Percentiles rank a stretch among this genome's conserved stretches.
Conservation (phyloP, 2,797 vertebrate species). For the Telmatherina bonti region DNA sequence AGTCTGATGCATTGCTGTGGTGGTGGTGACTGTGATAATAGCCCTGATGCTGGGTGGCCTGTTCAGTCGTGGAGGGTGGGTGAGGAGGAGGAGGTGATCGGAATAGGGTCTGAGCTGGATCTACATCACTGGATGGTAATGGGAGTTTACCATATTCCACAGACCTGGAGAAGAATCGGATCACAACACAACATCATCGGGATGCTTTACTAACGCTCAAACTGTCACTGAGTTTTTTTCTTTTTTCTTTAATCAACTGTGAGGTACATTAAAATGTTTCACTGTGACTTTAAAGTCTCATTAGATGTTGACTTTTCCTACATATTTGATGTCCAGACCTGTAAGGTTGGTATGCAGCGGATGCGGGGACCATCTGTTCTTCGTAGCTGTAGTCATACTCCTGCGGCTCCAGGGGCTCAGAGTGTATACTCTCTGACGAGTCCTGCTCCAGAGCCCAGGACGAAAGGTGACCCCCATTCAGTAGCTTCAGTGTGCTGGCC, state of each 20-base stretch:
- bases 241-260: not conserved
- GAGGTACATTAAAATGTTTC: not conserved
- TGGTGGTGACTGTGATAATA: constrained; percentile 58
- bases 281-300: not conserved
- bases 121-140: constrained; percentile 49
- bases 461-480: constrained; percentile 64
- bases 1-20: constrained; percentile 78
- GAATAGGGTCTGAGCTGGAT: constrained; percentile 23
- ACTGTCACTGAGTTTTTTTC: not conserved
- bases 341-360: constrained; percentile 71
- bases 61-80: constrained; percentile 69
- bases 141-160: constrained; percentile 64
- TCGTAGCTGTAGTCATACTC: constrained; percentile 73
- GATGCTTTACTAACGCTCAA: not conserved
- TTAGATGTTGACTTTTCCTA: not conserved
- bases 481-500: constrained; percentile 26
- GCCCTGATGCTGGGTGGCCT: constrained; percentile 53
- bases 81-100: constrained; percentile 54
- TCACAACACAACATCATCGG: not conserved
- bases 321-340: constrained; percentile 69
- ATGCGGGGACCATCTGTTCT: constrained; percentile 82
- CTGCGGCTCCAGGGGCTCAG: constrained; percentile 67
- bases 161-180: constrained; percentile 61
- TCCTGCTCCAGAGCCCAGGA: constrained; percentile 74
- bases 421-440: constrained; percentile 56